Evolutionary conservation across 1,140 invertebrate species (phyloP).

Genomic region (Oncopodura yosiiana): DNA sequence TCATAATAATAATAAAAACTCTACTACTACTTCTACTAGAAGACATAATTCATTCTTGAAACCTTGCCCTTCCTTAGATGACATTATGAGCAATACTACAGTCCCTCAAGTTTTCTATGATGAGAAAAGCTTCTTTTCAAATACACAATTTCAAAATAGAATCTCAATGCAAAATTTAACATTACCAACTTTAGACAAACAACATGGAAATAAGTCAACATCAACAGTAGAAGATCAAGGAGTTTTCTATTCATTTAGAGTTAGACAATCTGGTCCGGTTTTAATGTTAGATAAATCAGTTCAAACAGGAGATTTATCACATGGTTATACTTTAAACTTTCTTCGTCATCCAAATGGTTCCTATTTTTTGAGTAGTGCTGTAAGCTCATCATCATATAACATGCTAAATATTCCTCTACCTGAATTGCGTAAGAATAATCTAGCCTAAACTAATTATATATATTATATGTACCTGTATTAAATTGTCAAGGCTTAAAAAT

Average conservation of each 20-base stretch:
- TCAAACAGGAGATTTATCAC: conserved; percentile 21
- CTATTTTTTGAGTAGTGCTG: not conserved
- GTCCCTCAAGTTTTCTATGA: no score
- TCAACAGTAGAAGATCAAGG: conserved; percentile 21
- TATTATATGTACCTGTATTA: not conserved
- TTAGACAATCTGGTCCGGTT: conserved; percentile 31
- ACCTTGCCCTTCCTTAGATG: no score
- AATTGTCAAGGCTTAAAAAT: conserved; percentile 6
- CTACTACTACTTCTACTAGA: no score
- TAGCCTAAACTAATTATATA: no score
- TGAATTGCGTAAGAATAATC: not conserved
- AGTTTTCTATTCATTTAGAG: conserved; percentile 32
- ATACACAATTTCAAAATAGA: no score
- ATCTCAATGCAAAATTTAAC: no score
- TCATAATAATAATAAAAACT: no score
- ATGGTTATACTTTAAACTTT: conserved; percentile 15
- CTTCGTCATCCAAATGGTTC: conserved; percentile 1
- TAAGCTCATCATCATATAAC: not conserved
- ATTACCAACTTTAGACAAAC: no score
- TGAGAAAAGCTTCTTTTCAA: no score
- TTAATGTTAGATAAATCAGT: conserved; percentile 33
- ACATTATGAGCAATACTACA: no score
- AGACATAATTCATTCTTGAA: no score
- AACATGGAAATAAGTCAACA: no score
- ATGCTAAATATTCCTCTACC: not conserved